Percentiles rank a stretch among this genome's conserved stretches.
Conservation (phyloP, 2,797 vertebrate genomes). For the Luscinia luscinia region DNA sequence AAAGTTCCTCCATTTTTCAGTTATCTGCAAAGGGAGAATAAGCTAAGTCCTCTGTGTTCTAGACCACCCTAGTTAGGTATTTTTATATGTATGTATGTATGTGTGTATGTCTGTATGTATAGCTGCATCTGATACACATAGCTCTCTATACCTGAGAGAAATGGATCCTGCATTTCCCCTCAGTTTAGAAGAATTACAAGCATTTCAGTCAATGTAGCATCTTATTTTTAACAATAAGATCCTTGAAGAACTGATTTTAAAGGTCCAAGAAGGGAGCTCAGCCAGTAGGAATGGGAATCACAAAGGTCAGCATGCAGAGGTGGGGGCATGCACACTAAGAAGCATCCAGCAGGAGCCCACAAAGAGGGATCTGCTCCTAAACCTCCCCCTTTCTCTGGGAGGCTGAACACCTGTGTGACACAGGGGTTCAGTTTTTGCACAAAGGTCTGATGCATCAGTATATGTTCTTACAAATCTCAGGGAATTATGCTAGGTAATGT, state of each 20-base stretch:
- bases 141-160: neutral
- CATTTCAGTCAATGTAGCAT: neutral
- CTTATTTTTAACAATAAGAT: neutral
- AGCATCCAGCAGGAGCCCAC: neutral
- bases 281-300: neutral
- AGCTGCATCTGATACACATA: neutral
- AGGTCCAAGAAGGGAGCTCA: neutral
- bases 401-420: neutral
- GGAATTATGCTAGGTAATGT: neutral
- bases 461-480: neutral
- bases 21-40: neutral
- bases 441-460: neutral
- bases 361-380: neutral
- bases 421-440: neutral
- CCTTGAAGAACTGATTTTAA: neutral
- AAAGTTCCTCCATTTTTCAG: neutral
- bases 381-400: neutral
- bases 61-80: neutral
- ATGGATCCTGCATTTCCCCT: neutral
- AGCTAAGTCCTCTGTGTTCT: neutral
- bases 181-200: neutral
- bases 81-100: neutral
- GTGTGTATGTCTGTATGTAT: neutral
- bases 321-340: neutral
- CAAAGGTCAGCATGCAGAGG: rapidly evolving